Conservation (phyloP, 2,888 invertebrate species). For the Melanophora roralis region DNA sequence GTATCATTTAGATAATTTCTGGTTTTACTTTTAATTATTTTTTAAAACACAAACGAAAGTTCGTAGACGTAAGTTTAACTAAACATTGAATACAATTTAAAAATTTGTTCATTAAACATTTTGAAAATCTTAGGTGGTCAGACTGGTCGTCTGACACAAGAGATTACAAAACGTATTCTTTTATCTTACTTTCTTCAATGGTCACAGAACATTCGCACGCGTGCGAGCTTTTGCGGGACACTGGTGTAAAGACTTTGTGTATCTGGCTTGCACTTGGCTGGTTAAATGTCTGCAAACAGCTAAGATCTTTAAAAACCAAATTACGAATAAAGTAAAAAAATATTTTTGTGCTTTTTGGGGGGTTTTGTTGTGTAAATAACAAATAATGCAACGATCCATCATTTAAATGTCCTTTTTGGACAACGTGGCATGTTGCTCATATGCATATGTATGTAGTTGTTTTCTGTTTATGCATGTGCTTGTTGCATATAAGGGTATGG, state of each 20-base stretch:
- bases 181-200: too few relatives aligned
- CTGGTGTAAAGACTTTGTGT: neutral
- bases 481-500: slow-evolving; percentile 26
- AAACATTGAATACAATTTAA: too few relatives aligned
- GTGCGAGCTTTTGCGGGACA: too few relatives aligned
- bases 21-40: too few relatives aligned
- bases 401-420: slow-evolving; percentile 66
- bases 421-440: slow-evolving; percentile 34
- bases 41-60: too few relatives aligned
- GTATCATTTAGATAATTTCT: too few relatives aligned
- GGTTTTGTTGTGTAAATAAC: slow-evolving; percentile 64
- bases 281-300: slow-evolving; percentile 47
- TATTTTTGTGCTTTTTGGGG: slow-evolving; percentile 47
- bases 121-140: too few relatives aligned
- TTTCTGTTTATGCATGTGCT: slow-evolving; percentile 45
- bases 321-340: slow-evolving; percentile 52
- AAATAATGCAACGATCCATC: slow-evolving; percentile 69
- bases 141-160: too few relatives aligned
- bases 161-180: too few relatives aligned
- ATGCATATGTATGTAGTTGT: slow-evolving; percentile 45
- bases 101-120: too few relatives aligned
- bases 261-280: slow-evolving; percentile 30
- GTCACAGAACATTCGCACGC: too few relatives aligned
- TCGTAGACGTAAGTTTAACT: too few relatives aligned
- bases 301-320: slow-evolving; percentile 45